These are phyloP conservation scores for Suncus etruscus DNA, from an alignment of 2,113 vertebrate species.

Conservation along the genomic window DNA sequence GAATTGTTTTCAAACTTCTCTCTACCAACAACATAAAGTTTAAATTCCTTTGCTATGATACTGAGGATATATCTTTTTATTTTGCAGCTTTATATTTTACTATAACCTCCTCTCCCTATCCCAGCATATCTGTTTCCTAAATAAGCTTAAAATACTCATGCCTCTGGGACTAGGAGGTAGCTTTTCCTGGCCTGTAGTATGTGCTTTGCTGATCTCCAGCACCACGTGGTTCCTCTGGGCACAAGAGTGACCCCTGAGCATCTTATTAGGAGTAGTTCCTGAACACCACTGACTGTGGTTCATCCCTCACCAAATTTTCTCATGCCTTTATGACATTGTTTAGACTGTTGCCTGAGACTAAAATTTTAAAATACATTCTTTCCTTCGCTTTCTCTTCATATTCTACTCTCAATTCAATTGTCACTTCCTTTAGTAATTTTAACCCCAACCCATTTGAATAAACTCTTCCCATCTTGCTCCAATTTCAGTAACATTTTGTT, in stretches of 20 bases:
- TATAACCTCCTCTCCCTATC: not conserved
- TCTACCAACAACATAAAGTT: not conserved
- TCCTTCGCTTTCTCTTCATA: not conserved
- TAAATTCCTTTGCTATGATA: constrained; percentile 18
- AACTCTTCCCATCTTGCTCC: not conserved
- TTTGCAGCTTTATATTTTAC: not conserved
- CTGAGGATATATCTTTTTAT: not conserved
- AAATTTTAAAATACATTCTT: not conserved
- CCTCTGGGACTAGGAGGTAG: too few relatives aligned
- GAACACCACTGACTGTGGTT: not conserved
- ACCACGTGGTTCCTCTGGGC: too few relatives aligned
- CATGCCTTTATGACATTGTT: not conserved
- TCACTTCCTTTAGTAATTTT: not conserved
- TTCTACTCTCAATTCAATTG: not conserved
- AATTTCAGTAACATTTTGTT: not conserved
- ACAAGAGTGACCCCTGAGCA: too few relatives aligned
- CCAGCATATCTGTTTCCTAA: not conserved
- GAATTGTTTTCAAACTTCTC: not conserved
- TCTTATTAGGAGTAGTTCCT: too few relatives aligned
- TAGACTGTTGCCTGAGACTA: not conserved
- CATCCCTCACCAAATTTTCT: not conserved
- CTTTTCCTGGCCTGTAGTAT: too few relatives aligned
- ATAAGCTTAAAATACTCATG: not conserved
- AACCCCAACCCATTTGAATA: not conserved
- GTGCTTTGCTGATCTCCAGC: too few relatives aligned